Evolutionary conservation across 1,140 invertebrate genomes (phyloP).

Genomic region (Tenebrio molitor): DNA sequence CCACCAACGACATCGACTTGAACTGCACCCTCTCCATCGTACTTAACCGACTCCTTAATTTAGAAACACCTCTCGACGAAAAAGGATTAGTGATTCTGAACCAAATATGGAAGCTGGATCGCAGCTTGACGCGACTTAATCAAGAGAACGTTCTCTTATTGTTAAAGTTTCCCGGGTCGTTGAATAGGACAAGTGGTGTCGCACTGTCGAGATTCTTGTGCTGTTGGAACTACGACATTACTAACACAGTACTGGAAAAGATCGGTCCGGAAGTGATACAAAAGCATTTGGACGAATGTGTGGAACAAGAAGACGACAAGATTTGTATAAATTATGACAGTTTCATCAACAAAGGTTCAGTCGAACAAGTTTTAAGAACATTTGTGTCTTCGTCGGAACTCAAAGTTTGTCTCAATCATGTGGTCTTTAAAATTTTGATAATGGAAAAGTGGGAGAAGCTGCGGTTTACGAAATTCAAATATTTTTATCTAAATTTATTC

Average conservation of each 20-base stretch:
- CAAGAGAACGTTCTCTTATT: conserved; percentile 48
- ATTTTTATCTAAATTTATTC: conserved; percentile 50
- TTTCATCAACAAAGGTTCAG: conserved; percentile 48
- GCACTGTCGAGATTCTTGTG: no score
- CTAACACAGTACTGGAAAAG: conserved; percentile 32
- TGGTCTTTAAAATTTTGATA: conserved; percentile 50
- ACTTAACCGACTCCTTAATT: no score
- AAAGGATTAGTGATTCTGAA: no score
- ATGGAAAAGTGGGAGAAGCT: conserved; percentile 47
- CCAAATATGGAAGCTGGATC: no score
- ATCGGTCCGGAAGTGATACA: not conserved
- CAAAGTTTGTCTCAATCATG: conserved; percentile 51
- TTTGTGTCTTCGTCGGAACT: conserved; percentile 37
- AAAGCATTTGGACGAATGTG: conserved; percentile 52
- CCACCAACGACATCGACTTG: no score
- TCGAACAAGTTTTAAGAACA: conserved; percentile 38
- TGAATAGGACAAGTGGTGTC: conserved; percentile 6
- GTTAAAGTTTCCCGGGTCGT: conserved; percentile 48
- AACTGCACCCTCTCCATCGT: not conserved
- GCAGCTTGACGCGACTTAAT: not conserved
- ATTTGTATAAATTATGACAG: conserved; percentile 47
- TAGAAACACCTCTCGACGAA: no score
- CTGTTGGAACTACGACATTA: no score
- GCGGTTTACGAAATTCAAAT: not conserved
- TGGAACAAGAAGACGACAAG: conserved; percentile 11